These are phyloP conservation scores for Corythoichthys haematopterus DNA, from an alignment of 2,113 vertebrate genomes.

Conservation along the genomic window DNA sequence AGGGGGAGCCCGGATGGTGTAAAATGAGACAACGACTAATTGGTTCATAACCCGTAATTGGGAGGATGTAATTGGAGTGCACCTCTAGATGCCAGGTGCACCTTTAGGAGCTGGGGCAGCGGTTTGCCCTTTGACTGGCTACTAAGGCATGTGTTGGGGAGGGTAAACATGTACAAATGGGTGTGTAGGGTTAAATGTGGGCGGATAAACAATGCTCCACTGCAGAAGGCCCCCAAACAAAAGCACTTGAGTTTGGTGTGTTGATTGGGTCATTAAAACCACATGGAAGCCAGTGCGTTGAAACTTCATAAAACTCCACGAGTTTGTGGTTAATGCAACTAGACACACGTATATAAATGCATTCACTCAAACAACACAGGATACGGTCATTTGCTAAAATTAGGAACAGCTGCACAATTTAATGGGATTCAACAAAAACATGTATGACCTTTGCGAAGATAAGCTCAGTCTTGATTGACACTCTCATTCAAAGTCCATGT, in stretches of 20 bases:
- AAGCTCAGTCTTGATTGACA: not conserved
- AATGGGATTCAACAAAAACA: not conserved
- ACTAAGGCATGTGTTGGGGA: conserved; percentile 23
- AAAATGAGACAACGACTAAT: conserved; percentile 75
- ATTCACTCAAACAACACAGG: conserved; percentile 6
- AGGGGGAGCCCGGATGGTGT: conserved; percentile 51
- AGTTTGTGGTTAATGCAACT: conserved; percentile 2
- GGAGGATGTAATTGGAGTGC: conserved; percentile 71
- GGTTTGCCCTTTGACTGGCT: conserved; percentile 63
- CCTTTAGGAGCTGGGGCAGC: conserved; percentile 54
- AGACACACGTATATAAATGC: conserved; percentile 13
- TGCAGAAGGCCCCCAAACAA: conserved; percentile 35
- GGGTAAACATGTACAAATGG: conserved; percentile 12
- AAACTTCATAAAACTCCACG: conserved; percentile 28
- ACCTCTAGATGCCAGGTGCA: conserved; percentile 74
- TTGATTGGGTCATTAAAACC: conserved; percentile 45
- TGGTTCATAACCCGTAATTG: conserved; percentile 75
- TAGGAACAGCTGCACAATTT: not conserved
- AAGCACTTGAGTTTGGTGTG: conserved; percentile 49
- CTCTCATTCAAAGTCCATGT: not conserved
- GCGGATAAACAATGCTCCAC: conserved; percentile 12
- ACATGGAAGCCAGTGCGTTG: conserved; percentile 36
- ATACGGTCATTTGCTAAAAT: not conserved
- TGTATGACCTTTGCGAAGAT: not conserved
- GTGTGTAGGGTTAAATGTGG: conserved; percentile 24